Evolutionary conservation across 2,888 invertebrate species (phyloP).

Genomic region (Drosophila atripex): DNA sequence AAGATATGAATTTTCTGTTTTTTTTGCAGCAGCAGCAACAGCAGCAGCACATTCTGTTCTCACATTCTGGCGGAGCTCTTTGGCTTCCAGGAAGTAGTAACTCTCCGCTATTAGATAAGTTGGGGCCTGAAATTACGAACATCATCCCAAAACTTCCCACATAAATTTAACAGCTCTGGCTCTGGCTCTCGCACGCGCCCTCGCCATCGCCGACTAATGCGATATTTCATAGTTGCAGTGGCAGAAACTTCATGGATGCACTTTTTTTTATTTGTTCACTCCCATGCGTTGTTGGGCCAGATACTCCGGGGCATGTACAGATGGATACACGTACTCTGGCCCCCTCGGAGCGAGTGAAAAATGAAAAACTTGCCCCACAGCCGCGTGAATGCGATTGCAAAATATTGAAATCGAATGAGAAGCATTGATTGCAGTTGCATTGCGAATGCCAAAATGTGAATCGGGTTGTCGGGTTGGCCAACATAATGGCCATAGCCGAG

Average conservation of each 20-base stretch:
- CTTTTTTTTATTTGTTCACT: constrained; percentile 32
- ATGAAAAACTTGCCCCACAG: constrained; percentile 41
- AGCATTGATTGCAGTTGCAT: constrained; percentile 42
- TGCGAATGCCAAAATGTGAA: constrained; percentile 28
- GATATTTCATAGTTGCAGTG: constrained; percentile 62
- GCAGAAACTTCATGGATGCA: constrained; percentile 46
- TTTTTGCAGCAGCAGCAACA: too few relatives aligned
- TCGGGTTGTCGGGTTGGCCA: constrained; percentile 25
- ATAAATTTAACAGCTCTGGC: constrained; percentile 67
- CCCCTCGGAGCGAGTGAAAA: constrained; percentile 3
- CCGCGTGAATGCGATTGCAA: constrained; percentile 38
- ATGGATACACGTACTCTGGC: not conserved
- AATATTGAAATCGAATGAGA: constrained; percentile 38
- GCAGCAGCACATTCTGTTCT: constrained; percentile 34
- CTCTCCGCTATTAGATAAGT: constrained; percentile 64
- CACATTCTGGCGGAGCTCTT: constrained; percentile 32
- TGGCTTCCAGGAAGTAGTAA: constrained; percentile 52
- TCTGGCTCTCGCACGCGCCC: too few relatives aligned
- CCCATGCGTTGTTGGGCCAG: constrained; percentile 26
- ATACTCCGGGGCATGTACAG: not conserved
- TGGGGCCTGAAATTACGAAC: constrained; percentile 25
- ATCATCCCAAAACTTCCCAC: constrained; percentile 62
- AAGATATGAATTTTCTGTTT: constrained; percentile 23
- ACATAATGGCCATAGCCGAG: constrained; percentile 18
- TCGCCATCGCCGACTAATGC: constrained; percentile 26